These are phyloP conservation scores for Lemur catta DNA, from an alignment of 2,797 vertebrate genomes.

Conservation along the genomic window DNA sequence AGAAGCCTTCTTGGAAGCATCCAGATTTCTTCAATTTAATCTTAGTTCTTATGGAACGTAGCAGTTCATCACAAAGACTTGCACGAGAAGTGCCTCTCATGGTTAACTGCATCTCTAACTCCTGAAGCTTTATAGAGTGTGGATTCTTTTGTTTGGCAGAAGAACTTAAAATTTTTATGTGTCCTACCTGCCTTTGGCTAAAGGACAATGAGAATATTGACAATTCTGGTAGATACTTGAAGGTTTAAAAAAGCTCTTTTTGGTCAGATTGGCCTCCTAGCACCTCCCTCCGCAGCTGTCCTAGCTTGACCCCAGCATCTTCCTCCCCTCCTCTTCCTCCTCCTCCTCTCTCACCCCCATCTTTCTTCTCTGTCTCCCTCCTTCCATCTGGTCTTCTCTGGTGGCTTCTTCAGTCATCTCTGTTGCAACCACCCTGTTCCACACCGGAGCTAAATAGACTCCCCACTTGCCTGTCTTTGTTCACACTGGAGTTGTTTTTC, in stretches of 20 bases:
- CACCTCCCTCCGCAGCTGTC: neutral
- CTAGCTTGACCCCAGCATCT: neutral
- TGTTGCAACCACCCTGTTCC: neutral
- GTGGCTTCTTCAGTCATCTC: neutral
- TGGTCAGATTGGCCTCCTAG: neutral
- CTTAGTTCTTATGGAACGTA: neutral
- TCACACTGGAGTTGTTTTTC: neutral
- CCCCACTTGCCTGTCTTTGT: neutral
- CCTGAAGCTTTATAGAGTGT: neutral
- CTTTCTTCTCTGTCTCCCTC: neutral
- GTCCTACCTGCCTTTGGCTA: neutral
- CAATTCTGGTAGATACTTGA: neutral
- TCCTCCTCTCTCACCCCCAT: neutral
- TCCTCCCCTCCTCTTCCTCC: neutral
- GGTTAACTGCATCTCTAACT: neutral
- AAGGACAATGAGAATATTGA: neutral
- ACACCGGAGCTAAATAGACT: neutral
- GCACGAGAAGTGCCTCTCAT: neutral
- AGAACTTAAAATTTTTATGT: neutral
- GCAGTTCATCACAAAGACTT: neutral
- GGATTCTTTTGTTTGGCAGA: slow-evolving; percentile 4
- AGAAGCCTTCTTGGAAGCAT: neutral
- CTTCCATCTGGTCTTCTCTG: neutral
- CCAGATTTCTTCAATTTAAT: neutral
- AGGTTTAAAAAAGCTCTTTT: neutral